phyloP scores from a whole-genome alignment of 2,888 invertebrate species.

The Sinodicranocentrus sp. region DNA sequence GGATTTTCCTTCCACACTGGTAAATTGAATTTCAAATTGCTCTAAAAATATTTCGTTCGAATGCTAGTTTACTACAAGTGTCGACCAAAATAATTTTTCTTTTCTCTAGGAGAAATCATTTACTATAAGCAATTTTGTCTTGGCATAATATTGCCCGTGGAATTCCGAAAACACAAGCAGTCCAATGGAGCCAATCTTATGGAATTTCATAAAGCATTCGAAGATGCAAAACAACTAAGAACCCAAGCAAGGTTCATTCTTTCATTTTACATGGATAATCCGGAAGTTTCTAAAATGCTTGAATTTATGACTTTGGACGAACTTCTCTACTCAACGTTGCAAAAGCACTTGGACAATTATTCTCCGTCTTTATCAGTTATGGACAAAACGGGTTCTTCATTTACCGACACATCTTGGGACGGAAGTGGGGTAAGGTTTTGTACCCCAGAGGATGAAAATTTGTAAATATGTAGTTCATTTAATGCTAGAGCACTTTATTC shows the following conservation, averaged over 20 bases:
- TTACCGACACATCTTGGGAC: too few relatives aligned
- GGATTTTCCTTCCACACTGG: conserved; percentile 50
- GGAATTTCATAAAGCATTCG: conserved; percentile 25
- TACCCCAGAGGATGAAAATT: too few relatives aligned
- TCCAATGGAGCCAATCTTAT: conserved; percentile 26
- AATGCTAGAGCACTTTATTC: too few relatives aligned
- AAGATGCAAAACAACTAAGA: conserved; percentile 47
- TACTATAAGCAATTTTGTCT: conserved; percentile 61
- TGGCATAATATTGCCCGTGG: conserved; percentile 35
- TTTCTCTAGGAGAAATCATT: conserved; percentile 53
- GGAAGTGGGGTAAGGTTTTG: too few relatives aligned
- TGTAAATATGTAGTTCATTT: too few relatives aligned
- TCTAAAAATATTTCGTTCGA: too few relatives aligned
- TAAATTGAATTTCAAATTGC: too few relatives aligned
- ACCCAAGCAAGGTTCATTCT: conserved; percentile 43
- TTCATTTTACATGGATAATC: conserved; percentile 52
- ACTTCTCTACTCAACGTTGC: conserved; percentile 41
- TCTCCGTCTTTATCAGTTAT: neutral
- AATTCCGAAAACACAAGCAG: conserved; percentile 35
- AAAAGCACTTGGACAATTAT: conserved; percentile 44
- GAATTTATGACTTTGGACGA: conserved; percentile 61
- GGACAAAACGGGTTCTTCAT: neutral
- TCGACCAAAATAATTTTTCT: too few relatives aligned
- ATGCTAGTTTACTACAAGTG: too few relatives aligned
- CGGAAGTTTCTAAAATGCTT: conserved; percentile 49